A percentile compares a stretch with the other conserved stretches of the same genome.
These are phyloP conservation scores for Orchesella flavescens DNA, from an alignment of 2,888 invertebrate genomes.

Conservation along the genomic window DNA sequence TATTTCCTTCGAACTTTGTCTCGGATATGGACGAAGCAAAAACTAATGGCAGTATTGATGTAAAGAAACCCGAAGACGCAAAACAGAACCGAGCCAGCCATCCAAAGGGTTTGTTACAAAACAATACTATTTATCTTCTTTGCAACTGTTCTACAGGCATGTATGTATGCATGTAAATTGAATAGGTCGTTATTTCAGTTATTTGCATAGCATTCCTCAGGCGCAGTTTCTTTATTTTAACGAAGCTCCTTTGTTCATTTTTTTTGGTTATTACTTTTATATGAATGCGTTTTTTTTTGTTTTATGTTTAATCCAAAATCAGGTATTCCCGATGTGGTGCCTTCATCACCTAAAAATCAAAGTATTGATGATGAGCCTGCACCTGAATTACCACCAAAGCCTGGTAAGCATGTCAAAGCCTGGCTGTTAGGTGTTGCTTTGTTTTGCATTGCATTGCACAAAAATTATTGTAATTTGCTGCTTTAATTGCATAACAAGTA, in stretches of 20 bases:
- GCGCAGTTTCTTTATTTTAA: too few relatives aligned
- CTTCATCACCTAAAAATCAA: conserved; percentile 39
- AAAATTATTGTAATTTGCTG: too few relatives aligned
- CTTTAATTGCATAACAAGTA: too few relatives aligned
- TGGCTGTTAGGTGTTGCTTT: neutral
- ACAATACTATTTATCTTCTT: neutral
- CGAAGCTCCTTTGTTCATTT: neutral
- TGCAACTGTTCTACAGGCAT: too few relatives aligned
- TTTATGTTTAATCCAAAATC: conserved; percentile 7
- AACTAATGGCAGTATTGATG: conserved; percentile 33
- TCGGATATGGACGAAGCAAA: conserved; percentile 30
- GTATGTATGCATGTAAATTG: neutral
- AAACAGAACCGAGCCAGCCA: conserved; percentile 38
- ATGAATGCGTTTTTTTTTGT: conserved; percentile 55
- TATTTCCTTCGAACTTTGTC: conserved; percentile 79
- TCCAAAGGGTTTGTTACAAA: conserved; percentile 28
- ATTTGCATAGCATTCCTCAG: neutral
- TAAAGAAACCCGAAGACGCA: conserved; percentile 15
- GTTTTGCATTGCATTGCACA: neutral
- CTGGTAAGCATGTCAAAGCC: conserved; percentile 76
- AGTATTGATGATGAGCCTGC: conserved; percentile 74
- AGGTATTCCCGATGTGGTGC: conserved; percentile 61
- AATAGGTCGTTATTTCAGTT: neutral
- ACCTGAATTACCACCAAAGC: conserved; percentile 85
- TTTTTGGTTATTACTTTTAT: neutral